Evolutionary conservation across 2,888 invertebrate species (phyloP).

Genomic region (Agonopterix alstromeriana): DNA sequence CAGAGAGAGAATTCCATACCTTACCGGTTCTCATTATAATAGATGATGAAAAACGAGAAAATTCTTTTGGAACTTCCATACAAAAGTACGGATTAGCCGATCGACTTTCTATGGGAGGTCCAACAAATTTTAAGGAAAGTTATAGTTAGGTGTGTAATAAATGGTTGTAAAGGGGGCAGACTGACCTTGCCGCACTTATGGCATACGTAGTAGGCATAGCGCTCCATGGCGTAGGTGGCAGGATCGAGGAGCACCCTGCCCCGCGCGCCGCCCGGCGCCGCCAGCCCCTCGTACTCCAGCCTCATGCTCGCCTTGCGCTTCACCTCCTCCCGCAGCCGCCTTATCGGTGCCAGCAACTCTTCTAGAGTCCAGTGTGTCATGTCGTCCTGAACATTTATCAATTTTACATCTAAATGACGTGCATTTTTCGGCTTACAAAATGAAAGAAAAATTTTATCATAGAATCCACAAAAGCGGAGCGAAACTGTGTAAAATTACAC

Average conservation of each 20-base stretch:
- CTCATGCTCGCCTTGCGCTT: slow-evolving; percentile 95
- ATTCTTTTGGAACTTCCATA: too few relatives aligned
- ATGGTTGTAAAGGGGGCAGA: background rate
- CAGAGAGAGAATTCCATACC: too few relatives aligned
- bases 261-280: slow-evolving; percentile 80
- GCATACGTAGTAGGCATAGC: slow-evolving; percentile 98
- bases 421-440: too few relatives aligned
- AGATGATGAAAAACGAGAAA: too few relatives aligned
- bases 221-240: slow-evolving; percentile 94
- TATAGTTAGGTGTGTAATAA: background rate
- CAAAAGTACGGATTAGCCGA: too few relatives aligned
- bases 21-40: too few relatives aligned
- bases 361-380: slow-evolving; percentile 89
- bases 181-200: slow-evolving; percentile 91
- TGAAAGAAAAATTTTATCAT: too few relatives aligned
- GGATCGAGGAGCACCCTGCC: slow-evolving; percentile 87
- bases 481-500: too few relatives aligned
- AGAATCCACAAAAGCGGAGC: too few relatives aligned
- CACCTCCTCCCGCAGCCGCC: slow-evolving; percentile 91
- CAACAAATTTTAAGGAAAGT: background rate
- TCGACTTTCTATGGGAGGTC: too few relatives aligned
- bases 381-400: slow-evolving; percentile 71
- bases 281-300: slow-evolving; percentile 95
- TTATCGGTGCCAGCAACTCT: slow-evolving; percentile 87
- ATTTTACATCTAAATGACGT: too few relatives aligned